Evolutionary conservation across 53 echinoderm and acorn worm species (phyloP).

Genomic region (Crossaster papposus): DNA sequence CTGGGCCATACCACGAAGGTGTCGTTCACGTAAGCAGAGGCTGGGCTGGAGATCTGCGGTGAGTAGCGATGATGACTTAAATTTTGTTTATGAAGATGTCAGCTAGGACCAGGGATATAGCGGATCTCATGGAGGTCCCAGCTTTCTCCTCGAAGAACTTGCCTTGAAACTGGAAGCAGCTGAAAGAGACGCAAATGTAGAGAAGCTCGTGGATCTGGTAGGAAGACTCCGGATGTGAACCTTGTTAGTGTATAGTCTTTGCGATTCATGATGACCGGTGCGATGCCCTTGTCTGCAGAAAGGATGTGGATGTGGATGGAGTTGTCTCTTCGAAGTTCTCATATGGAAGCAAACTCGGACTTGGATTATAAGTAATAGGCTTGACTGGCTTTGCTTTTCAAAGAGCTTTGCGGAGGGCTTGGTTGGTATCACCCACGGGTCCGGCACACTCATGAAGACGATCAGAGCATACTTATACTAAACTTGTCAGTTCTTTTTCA

Average conservation of each 20-base stretch:
- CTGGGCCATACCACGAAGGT: not conserved
- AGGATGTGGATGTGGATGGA: conserved; percentile 33
- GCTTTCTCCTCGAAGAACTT: not conserved
- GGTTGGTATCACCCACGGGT: no score
- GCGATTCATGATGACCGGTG: conserved; percentile 29
- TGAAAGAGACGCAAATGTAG: not conserved
- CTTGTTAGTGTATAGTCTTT: not conserved
- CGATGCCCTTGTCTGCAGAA: conserved; percentile 49
- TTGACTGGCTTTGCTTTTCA: conserved; percentile 15
- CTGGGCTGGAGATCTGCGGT: no score
- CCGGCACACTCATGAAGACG: no score
- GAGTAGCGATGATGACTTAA: not conserved
- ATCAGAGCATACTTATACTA: no score
- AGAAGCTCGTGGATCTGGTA: not conserved
- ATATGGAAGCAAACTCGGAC: conserved; percentile 19
- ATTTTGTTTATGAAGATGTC: not conserved
- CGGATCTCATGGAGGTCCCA: not conserved
- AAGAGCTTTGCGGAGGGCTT: conserved; percentile 4
- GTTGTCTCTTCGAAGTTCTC: conserved; percentile 15
- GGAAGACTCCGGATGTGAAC: conserved; percentile 1
- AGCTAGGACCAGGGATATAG: not conserved
- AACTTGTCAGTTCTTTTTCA: no score
- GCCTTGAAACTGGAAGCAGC: not conserved
- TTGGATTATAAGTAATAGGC: conserved; percentile 41
- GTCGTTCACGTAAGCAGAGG: not conserved